Evolutionary conservation across 2,888 invertebrate genomes (phyloP).

Genomic region (Chalcosyrphus nemorum): DNA sequence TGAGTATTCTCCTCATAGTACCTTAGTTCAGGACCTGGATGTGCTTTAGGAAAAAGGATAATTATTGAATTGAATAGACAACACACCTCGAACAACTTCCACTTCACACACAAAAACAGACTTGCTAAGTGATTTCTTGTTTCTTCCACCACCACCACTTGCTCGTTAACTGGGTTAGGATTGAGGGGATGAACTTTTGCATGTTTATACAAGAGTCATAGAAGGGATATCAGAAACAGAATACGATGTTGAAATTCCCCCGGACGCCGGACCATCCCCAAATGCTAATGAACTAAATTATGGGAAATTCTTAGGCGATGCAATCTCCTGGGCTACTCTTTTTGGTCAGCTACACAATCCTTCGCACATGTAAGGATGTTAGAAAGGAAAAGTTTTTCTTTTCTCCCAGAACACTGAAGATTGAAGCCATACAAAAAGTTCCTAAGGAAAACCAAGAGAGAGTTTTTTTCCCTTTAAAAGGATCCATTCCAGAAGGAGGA

Average conservation of each 20-base stretch:
- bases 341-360: neutral
- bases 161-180: neutral
- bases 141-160: neutral
- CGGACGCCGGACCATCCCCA: neutral
- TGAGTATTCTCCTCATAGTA: neutral
- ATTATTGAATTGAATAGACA: conserved; percentile 33
- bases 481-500: neutral
- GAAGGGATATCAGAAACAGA: neutral
- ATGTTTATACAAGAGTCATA: neutral
- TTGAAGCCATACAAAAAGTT: no score
- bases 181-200: neutral
- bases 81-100: neutral
- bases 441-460: no score
- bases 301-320: neutral
- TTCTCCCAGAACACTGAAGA: no score
- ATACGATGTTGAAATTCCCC: neutral
- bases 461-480: neutral
- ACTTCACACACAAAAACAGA: conserved; percentile 11
- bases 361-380: neutral
- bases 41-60: conserved; percentile 24
- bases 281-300: conserved; percentile 29
- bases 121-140: conserved; percentile 28
- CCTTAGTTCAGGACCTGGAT: conserved; percentile 11
- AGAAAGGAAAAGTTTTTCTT: neutral
- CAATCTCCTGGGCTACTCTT: neutral